Evolutionary conservation across 2,888 invertebrate genomes (phyloP).

Genomic region (Dynastes tityus): DNA sequence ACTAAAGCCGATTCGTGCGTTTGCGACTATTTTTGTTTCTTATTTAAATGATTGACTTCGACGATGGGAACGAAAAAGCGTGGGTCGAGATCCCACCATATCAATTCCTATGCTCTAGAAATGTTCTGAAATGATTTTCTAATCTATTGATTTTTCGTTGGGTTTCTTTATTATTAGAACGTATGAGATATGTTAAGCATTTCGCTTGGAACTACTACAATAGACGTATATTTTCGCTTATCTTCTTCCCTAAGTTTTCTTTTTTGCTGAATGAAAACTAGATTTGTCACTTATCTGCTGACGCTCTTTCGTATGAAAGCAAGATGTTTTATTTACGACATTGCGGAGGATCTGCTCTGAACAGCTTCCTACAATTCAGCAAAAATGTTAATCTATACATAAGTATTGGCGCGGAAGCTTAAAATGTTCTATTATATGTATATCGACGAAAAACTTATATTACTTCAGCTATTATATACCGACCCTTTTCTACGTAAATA

Average conservation of each 20-base stretch:
- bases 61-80: background rate
- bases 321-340: conserved; percentile 19
- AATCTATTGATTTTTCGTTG: conserved; percentile 41
- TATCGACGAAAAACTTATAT: no score
- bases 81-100: background rate
- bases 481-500: no score
- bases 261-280: conserved; percentile 23
- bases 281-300: conserved; percentile 27
- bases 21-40: conserved; percentile 6
- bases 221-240: conserved; percentile 30
- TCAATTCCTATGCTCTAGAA: conserved; percentile 7
- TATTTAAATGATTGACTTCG: conserved; percentile 18
- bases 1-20: conserved; percentile 2
- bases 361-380: background rate
- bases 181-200: conserved; percentile 27
- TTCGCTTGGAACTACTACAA: conserved; percentile 26
- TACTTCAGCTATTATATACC: no score
- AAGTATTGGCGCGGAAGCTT: background rate
- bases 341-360: background rate
- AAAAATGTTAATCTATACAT: conserved; percentile 3
- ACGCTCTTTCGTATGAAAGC: background rate
- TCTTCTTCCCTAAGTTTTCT: conserved; percentile 22
- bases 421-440: no score
- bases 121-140: conserved; percentile 35
- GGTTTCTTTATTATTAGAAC: conserved; percentile 19